phyloP scores from a whole-genome alignment of 1,140 invertebrate species.

The Drosophila parvula region DNA sequence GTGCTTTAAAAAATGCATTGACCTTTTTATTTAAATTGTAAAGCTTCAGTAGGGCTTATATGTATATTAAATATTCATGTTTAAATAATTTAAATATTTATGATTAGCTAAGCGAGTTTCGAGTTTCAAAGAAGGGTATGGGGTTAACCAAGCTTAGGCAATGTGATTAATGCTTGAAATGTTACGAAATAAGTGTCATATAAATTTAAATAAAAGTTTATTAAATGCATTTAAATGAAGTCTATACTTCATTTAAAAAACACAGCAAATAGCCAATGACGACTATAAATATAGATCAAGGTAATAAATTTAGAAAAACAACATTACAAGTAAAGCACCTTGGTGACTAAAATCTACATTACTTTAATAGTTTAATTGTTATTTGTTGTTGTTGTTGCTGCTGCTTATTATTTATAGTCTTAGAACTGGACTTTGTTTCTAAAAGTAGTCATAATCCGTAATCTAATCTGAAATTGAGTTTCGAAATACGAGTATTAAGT shows the following conservation, averaged over 20 bases:
- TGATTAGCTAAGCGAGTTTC: not conserved
- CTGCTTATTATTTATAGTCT: constrained; percentile 2
- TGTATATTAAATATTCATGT: not conserved
- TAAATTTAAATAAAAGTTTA: not conserved
- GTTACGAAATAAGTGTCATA: not conserved
- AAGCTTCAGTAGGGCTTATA: too few relatives aligned
- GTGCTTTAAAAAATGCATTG: not conserved
- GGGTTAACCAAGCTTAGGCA: not conserved
- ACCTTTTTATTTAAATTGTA: not conserved
- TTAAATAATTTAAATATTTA: not conserved
- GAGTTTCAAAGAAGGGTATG: not conserved
- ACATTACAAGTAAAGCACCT: not conserved
- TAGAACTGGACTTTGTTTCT: constrained; percentile 18
- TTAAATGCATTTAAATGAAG: not conserved
- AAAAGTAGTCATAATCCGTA: not conserved
- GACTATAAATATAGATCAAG: constrained; percentile 2
- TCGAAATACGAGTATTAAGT: constrained; percentile 9
- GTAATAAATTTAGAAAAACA: not conserved
- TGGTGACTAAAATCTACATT: not conserved
- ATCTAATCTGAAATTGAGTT: constrained; percentile 5
- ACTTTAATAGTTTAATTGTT: constrained; percentile 5
- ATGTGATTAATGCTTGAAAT: not conserved
- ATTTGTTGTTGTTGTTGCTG: not conserved
- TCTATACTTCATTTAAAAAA: not conserved
- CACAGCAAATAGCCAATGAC: not conserved